Evolutionary conservation across 2,113 vertebrate genomes (phyloP).

Genomic region (Xiphias gladius): DNA sequence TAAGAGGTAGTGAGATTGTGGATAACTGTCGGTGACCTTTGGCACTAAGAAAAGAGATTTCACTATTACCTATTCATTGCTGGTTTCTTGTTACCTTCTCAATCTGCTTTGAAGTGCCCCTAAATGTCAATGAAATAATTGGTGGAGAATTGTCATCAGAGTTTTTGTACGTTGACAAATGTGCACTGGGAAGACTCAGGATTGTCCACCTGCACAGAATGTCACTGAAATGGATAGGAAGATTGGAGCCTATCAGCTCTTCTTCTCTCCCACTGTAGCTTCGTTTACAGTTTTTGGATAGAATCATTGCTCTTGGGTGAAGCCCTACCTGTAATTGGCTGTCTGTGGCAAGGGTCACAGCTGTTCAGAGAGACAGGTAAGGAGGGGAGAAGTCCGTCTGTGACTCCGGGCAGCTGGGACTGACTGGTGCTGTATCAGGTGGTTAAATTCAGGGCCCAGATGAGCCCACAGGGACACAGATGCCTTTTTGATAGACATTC

Average conservation of each 20-base stretch:
- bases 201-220: constrained; percentile 1
- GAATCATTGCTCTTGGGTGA: constrained; percentile 39
- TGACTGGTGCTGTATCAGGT: constrained; percentile 44
- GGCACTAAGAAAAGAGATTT: neutral
- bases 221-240: constrained; percentile 19
- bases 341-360: constrained; percentile 60
- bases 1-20: neutral
- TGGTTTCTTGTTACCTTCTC: neutral
- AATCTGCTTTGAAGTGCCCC: neutral
- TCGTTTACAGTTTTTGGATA: constrained; percentile 39
- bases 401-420: constrained; percentile 53
- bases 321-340: constrained; percentile 62
- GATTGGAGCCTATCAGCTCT: constrained; percentile 33
- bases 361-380: constrained; percentile 62
- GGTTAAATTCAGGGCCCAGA: constrained; percentile 41
- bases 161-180: neutral
- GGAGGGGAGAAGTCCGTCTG: constrained; percentile 19
- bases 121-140: neutral
- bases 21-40: neutral
- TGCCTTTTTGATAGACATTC: constrained; percentile 46
- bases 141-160: neutral
- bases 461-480: constrained; percentile 31
- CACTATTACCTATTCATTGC: neutral
- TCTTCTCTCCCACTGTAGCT: neutral
- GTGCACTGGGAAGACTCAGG: neutral